These are phyloP conservation scores for Bimastos eiseni DNA, from an alignment of 2,888 invertebrate genomes.

Conservation along the genomic window DNA sequence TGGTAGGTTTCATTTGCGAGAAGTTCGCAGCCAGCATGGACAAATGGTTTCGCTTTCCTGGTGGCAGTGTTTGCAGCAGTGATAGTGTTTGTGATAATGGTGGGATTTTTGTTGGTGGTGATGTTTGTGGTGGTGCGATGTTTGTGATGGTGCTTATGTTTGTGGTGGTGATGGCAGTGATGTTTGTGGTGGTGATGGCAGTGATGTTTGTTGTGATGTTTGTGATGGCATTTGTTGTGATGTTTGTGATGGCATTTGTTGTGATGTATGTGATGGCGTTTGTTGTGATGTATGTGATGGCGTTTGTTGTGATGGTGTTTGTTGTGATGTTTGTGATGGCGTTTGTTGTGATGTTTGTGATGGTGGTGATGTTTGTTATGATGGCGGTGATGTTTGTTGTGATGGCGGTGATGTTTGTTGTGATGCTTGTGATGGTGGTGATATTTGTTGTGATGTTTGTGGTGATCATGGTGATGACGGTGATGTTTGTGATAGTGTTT, in stretches of 20 bases:
- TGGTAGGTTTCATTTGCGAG: conserved; percentile 67
- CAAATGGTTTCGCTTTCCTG: not conserved
- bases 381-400: not conserved
- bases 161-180: not conserved
- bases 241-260: not conserved
- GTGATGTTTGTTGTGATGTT: not conserved
- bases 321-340: not conserved
- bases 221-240: not conserved
- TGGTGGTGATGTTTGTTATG: not conserved
- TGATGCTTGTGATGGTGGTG: not conserved
- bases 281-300: no score
- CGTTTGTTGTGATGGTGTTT: not conserved
- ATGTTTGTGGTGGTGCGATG: not conserved
- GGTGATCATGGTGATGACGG: no score
- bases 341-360: no score
- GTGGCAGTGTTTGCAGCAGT: not conserved
- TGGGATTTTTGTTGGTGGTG: not conserved
- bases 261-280: not conserved
- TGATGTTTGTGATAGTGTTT: no score
- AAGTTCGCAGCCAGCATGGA: not conserved
- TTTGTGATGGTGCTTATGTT: no score
- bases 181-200: not conserved
- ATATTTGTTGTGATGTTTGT: no score
- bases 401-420: no score
- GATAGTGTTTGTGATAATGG: not conserved